Evolutionary conservation across 1,140 invertebrate species (phyloP).

Genomic region (Eriosoma lanigerum): DNA sequence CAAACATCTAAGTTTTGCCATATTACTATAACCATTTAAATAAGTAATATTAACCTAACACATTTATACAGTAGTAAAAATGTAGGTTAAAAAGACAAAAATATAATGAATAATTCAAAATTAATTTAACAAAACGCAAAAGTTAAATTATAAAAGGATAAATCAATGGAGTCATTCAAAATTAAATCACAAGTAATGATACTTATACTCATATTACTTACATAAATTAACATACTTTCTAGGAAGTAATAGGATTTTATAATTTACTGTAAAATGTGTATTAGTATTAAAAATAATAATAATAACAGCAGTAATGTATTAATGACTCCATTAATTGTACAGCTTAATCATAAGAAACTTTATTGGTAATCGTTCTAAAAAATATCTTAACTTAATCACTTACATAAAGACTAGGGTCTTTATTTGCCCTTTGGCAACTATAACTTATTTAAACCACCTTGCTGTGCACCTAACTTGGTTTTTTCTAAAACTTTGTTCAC

Average conservation of each 20-base stretch:
- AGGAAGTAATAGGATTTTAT: constrained; percentile 28
- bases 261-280: constrained; percentile 33
- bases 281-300: neutral
- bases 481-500: constrained; percentile 83
- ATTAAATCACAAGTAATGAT: too few species aligned
- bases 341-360: constrained; percentile 24
- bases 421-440: constrained; percentile 42
- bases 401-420: constrained; percentile 43
- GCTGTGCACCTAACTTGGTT: constrained; percentile 67
- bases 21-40: too few species aligned
- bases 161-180: constrained; percentile 15
- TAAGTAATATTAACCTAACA: constrained; percentile 29
- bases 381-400: constrained; percentile 1
- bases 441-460: constrained; percentile 66
- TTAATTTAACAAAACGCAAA: constrained; percentile 15
- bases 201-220: neutral
- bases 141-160: constrained; percentile 9
- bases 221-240: constrained; percentile 14
- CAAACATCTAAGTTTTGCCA: too few species aligned
- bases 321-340: constrained; percentile 30
- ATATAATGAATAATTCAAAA: constrained; percentile 30
- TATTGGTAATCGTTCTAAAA: neutral
- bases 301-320: constrained; percentile 32
- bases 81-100: constrained; percentile 9
- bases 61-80: constrained; percentile 23